These are phyloP conservation scores for Adela reaumurella DNA, from an alignment of 2,888 invertebrate genomes.

Conservation along the genomic window DNA sequence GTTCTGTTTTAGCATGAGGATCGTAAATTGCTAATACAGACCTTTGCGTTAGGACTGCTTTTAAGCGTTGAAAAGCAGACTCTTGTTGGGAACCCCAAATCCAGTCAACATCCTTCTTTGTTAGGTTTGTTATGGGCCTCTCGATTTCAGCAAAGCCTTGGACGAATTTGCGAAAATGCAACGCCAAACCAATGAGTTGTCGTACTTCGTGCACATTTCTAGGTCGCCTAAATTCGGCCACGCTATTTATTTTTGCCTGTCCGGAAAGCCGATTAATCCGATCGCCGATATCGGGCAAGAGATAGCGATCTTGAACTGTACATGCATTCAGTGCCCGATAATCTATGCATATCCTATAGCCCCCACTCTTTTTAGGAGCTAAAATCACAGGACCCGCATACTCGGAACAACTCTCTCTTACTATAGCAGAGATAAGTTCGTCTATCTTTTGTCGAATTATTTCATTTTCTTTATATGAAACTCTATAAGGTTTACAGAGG, in stretches of 20 bases:
- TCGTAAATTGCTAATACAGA: slow-evolving; percentile 15
- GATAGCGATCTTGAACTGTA: not conserved
- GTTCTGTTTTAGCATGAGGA: slow-evolving; percentile 9
- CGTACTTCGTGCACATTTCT: slow-evolving; percentile 8
- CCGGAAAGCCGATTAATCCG: not conserved
- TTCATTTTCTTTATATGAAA: too few species aligned
- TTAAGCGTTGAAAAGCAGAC: slow-evolving; percentile 11
- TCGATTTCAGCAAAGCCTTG: slow-evolving; percentile 11
- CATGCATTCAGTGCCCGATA: not conserved
- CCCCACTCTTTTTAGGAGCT: too few species aligned
- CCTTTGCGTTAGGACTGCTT: slow-evolving; percentile 8
- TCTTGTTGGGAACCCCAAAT: slow-evolving; percentile 10
- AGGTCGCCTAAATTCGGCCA: slow-evolving; percentile 9
- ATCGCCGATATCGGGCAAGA: not conserved
- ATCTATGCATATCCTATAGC: too few species aligned
- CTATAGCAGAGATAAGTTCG: too few species aligned
- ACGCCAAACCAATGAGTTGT: too few species aligned
- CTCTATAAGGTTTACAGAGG: too few species aligned
- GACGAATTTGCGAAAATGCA: slow-evolving; percentile 13
- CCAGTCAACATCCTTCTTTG: slow-evolving; percentile 9
- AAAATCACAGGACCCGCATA: too few species aligned
- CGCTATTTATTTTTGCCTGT: slow-evolving; percentile 2
- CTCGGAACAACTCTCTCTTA: too few species aligned
- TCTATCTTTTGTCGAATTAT: too few species aligned
- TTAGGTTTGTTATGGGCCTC: slow-evolving; percentile 11